Percentiles rank a stretch among this genome's conserved stretches.
phyloP scores from a whole-genome alignment of 2,797 vertebrate genomes.

The Schizothorax lantsangensis region DNA sequence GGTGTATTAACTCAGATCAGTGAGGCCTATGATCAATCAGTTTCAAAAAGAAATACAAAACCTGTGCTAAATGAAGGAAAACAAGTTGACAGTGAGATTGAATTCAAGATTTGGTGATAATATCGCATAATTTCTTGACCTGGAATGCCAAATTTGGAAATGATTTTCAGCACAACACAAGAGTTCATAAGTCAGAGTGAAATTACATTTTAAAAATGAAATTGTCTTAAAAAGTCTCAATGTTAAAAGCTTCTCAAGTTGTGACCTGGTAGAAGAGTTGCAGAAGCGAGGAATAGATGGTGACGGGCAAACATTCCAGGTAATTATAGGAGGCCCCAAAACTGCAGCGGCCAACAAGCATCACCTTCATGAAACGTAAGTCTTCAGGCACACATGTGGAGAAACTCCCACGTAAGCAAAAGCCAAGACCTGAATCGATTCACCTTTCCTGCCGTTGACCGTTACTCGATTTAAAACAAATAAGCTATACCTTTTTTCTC shows the following conservation, averaged over 20 bases:
- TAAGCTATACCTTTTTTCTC: slow-evolving; percentile 1
- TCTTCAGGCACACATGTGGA: background rate
- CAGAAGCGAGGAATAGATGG: slow-evolving; percentile 7
- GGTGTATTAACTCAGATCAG: background rate
- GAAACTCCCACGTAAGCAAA: background rate
- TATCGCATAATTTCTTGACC: background rate
- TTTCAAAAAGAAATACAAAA: background rate
- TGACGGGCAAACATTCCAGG: slow-evolving; percentile 41
- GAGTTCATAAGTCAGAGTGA: background rate
- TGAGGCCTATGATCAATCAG: background rate
- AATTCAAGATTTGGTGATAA: background rate
- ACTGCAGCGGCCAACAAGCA: slow-evolving; percentile 25
- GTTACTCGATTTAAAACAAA: slow-evolving; percentile 6
- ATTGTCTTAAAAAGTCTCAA: slow-evolving; percentile 20
- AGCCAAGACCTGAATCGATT: background rate
- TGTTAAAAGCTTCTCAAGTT: slow-evolving; percentile 5
- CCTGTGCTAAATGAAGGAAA: background rate
- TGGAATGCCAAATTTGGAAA: background rate
- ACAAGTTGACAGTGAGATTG: background rate
- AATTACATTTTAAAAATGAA: background rate
- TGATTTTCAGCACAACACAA: background rate
- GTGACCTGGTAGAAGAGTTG: slow-evolving; percentile 17
- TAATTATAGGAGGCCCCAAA: slow-evolving; percentile 42
- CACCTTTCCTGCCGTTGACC: background rate
- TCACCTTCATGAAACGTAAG: slow-evolving; percentile 28